Evolutionary conservation across 2,113 vertebrate genomes (phyloP), one percentile per base, ranked within the genome.

Genomic region (Leiothrix lutea): DNA sequence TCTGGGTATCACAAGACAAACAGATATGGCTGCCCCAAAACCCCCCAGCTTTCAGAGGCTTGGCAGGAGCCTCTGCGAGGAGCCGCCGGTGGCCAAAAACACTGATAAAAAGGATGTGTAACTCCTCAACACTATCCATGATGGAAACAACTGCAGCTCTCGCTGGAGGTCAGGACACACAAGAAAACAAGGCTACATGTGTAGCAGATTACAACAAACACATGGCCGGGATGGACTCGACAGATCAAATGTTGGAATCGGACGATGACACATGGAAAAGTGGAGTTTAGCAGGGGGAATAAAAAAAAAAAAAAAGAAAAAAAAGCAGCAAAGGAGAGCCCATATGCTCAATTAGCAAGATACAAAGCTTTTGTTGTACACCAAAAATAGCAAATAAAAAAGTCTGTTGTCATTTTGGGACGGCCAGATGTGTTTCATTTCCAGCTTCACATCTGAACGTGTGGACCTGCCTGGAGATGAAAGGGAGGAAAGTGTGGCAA

Each of bases 151-250:
- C 95, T 88, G 57, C 94, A 92, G 91, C 95, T 86, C 95, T 97
- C 94, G 48, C 86, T 93, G 97, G 97, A 97, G 98, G 97, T 97
- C 95, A 96, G 96, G 96, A 97, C 36, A 71, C 93, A 96, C 75
- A 97, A 79, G 87, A 97, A 97, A 97, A 97, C 96, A 97, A 97
- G 97, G 36, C 88, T 87, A 97, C 97, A 98, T 96, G 94, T 97
- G 97, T 97, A 96, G 96, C 80, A 90, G 94, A 97, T 98, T 97
- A 98, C 97, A 84, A 87, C 94, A 92, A 96, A 91, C 96, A 97
- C 94, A 97, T 97, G 97, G 95, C 90, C 7, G 54, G 94, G 94
- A 92, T 81, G 96, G 96, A 95, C 95, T 69, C 78, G 40, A 92
- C 86, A 90, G 92, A 97, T 97, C 96, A 97, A 97, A 97, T 93